Percentiles rank a stretch among this genome's conserved stretches.
phyloP scores from a whole-genome alignment of 2,113 vertebrate genomes.

The Hipposideros armiger region DNA sequence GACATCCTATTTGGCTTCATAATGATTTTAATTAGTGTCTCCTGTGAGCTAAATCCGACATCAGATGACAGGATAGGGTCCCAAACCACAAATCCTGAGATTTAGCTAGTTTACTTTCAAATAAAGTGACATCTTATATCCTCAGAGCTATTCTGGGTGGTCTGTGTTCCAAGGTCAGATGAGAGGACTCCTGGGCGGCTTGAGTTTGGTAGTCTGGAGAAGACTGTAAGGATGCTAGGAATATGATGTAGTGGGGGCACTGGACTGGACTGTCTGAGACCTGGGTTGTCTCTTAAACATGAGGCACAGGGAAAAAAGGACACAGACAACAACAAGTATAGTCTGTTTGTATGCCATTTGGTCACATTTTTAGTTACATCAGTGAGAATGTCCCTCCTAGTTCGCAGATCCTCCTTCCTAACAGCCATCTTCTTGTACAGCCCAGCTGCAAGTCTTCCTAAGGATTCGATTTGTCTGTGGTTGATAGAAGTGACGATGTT shows the following conservation, averaged over 20 bases:
- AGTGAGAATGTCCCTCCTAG: background rate
- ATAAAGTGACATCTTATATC: background rate
- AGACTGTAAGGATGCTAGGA: background rate
- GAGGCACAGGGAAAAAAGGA: background rate
- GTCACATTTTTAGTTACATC: background rate
- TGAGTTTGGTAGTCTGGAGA: background rate
- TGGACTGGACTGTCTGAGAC: background rate
- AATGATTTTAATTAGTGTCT: background rate
- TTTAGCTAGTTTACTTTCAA: background rate
- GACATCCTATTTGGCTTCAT: background rate
- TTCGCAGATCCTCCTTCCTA: background rate
- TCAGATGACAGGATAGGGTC: background rate
- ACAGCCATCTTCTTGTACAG: background rate
- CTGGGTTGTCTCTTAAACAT: background rate
- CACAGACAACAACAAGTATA: background rate
- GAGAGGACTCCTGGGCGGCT: background rate
- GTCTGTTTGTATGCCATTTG: background rate
- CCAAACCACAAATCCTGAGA: background rate
- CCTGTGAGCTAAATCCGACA: background rate
- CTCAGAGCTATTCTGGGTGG: background rate
- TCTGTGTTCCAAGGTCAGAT: background rate
- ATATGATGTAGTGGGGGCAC: background rate
- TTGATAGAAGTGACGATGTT: background rate
- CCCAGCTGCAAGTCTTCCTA: background rate
- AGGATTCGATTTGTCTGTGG: background rate